Base-by-base conservation (phyloP, 2,113 vertebrate species). In the Lycaon pictus region DNA sequence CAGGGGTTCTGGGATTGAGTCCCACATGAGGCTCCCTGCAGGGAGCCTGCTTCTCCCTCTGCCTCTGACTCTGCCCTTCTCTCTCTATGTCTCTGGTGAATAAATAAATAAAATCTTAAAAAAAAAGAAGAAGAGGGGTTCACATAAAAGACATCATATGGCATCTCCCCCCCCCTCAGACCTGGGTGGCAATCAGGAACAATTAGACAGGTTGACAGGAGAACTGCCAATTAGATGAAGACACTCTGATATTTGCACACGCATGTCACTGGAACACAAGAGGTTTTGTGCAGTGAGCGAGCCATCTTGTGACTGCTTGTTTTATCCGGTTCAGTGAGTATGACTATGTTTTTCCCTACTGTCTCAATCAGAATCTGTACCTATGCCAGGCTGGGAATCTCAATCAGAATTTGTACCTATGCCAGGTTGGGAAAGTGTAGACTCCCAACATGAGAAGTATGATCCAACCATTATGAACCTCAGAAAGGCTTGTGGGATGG, bases 271-370 rank as follows among this genome's bases (percentile, higher is more conserved):
- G 27, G 56, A 27, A 48, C 53, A 60, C 62, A 60, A 84, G 51
- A 69, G 23, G 43, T 15, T 92, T 69, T 60, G 19, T 96, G 32
- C 29, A 53, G 0, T 0, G 23, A 93, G 71, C 37, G 23, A 93
- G 71, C 37, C 53, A 37, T 76, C 60, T 67, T 80, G 25, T 60
- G 69, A 95, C 53, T 29, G 15, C 19, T 48, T 37, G 29, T 77
- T 93, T 72, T 71, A 77, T 74, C 81, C 92, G 85, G 48, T 56
- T 95, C 63, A 27, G 19, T 95, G 37, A 94, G 90, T 93, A 76
- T 53, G 69, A 80, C 72, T 48, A 2, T 4, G 10, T 37, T 89
- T 94, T 92, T 83, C 56, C 72, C 67, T 86, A 4, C 25, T 43
- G 11, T 96, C 53, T 87, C 77, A 77, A 60, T 60, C n/a, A 87